phyloP scores from a whole-genome alignment of 1,140 invertebrate species.

The Parasteatoda tepidariorum region DNA sequence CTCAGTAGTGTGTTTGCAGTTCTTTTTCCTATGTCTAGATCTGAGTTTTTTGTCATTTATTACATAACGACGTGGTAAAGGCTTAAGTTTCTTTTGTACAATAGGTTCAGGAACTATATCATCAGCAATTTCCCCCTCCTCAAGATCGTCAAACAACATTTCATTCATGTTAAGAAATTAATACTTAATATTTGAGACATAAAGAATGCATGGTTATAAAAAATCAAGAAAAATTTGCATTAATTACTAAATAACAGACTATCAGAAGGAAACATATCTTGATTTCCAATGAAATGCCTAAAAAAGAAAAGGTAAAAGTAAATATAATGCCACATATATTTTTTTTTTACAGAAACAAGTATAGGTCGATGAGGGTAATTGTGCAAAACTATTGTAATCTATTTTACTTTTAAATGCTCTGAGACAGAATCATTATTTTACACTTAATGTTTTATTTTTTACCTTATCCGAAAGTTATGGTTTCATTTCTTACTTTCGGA shows the following conservation, averaged over 20 bases:
- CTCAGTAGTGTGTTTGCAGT: not conserved
- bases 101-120: not conserved
- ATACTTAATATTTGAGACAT: not conserved
- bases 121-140: conserved; percentile 47
- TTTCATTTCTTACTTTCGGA: too few species aligned
- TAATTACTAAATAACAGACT: not conserved
- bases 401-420: too few species aligned
- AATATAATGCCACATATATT: not conserved
- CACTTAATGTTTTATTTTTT: too few species aligned
- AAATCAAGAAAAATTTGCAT: not conserved
- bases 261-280: not conserved
- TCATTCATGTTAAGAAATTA: not conserved
- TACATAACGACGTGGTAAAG: conserved; percentile 26
- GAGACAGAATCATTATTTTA: too few species aligned
- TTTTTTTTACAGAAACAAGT: too few species aligned
- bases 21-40: conserved; percentile 29
- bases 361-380: too few species aligned
- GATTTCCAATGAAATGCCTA: not conserved
- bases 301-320: not conserved
- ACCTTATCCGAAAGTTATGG: too few species aligned
- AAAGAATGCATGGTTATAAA: not conserved
- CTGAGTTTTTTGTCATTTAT: conserved; percentile 19
- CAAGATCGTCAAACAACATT: conserved; percentile 15
- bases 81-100: not conserved
- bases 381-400: too few species aligned